Conservation (phyloP, 2,113 vertebrate genomes). For the Pseudolaguvia tuberculata region DNA sequence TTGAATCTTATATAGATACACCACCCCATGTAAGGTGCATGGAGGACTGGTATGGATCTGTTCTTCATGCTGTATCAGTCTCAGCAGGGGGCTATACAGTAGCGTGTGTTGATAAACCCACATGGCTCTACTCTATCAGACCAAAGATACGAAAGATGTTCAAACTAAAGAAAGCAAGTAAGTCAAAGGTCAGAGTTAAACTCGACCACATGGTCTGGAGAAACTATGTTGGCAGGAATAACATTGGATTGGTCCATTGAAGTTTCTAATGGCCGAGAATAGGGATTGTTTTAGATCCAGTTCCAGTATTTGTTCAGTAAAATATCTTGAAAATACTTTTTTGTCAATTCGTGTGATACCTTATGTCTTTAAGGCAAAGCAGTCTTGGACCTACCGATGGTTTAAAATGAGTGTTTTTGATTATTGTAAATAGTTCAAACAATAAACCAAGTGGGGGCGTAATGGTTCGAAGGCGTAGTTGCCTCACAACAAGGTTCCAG, state of each 20-base stretch:
- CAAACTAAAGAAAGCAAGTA: slow-evolving; percentile 15
- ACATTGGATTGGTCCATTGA: slow-evolving; percentile 12
- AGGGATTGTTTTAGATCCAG: neutral
- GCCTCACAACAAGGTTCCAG: too few relatives aligned
- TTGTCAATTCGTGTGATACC: too few relatives aligned
- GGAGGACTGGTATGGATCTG: slow-evolving; percentile 39
- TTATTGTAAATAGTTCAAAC: too few relatives aligned
- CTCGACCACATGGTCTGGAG: slow-evolving; percentile 17
- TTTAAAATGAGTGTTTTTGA: too few relatives aligned
- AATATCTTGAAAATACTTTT: neutral
- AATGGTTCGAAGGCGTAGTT: too few relatives aligned
- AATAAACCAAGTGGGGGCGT: too few relatives aligned
- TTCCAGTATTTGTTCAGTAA: neutral
- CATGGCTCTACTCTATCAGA: slow-evolving; percentile 40
- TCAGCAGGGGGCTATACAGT: slow-evolving; percentile 31
- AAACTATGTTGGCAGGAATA: neutral
- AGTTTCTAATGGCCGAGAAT: neutral
- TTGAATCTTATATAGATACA: neutral
- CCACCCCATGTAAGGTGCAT: neutral
- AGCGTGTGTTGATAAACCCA: slow-evolving; percentile 47
- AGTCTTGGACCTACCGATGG: too few relatives aligned
- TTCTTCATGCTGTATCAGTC: slow-evolving; percentile 39
- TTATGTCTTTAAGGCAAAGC: too few relatives aligned
- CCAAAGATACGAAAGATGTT: slow-evolving; percentile 14
- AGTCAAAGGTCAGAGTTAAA: slow-evolving; percentile 40